Conservation (phyloP, 2,797 vertebrate species). For the Coranthus polyacanthus region DNA sequence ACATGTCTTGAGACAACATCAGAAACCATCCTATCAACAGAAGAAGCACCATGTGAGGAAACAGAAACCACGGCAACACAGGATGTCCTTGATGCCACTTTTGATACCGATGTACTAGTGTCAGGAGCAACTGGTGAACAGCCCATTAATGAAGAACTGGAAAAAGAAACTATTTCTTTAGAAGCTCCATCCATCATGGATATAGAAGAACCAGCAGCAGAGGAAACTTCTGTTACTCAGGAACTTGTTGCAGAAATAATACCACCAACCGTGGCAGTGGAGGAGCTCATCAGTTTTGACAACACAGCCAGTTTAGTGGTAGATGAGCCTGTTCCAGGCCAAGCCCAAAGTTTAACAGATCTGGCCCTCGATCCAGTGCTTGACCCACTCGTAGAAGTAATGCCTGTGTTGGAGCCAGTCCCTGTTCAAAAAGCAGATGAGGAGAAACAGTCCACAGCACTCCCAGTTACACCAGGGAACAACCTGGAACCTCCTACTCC, state of each 20-base stretch:
- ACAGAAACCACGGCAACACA: slow-evolving; percentile 22
- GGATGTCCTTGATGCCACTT: slow-evolving; percentile 12
- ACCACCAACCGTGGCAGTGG: slow-evolving; percentile 1
- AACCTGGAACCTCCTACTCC: slow-evolving; percentile 1
- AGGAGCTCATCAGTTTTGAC: slow-evolving; percentile 65
- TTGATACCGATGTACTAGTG: background rate
- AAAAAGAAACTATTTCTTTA: background rate
- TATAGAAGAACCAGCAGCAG: background rate
- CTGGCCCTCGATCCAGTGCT: slow-evolving; percentile 18
- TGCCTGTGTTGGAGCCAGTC: slow-evolving; percentile 28
- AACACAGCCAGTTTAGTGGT: slow-evolving; percentile 11
- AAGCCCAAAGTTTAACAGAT: slow-evolving; percentile 21
- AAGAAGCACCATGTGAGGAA: slow-evolving; percentile 18
- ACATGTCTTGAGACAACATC: slow-evolving; percentile 9
- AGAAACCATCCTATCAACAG: slow-evolving; percentile 9
- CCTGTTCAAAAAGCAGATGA: slow-evolving; percentile 15
- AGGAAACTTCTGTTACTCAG: background rate
- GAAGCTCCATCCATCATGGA: slow-evolving; percentile 3
- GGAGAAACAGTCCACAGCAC: slow-evolving; percentile 12
- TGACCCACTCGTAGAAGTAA: slow-evolving; percentile 20
- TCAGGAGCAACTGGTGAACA: slow-evolving; percentile 4
- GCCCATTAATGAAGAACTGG: slow-evolving; percentile 8
- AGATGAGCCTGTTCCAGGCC: slow-evolving; percentile 8
- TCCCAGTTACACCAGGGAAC: slow-evolving; percentile 17
- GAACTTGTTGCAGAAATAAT: slow-evolving; percentile 8